Base-by-base conservation (phyloP, 2,113 vertebrate species). In the Ophiodon elongatus region DNA sequence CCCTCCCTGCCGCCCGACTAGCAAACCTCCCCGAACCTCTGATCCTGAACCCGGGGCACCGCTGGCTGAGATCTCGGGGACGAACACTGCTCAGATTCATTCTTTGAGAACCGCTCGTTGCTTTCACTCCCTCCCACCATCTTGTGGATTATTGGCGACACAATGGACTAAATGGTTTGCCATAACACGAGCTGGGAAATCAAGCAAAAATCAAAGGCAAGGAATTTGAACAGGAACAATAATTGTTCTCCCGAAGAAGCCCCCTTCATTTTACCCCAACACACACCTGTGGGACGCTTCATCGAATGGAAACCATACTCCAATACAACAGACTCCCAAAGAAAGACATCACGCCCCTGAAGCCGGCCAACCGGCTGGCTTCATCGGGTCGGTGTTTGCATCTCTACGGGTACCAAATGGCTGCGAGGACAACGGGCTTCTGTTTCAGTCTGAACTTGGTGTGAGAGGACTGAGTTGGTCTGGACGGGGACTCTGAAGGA, bases 41-140 rank as follows among this genome's bases (percentile, higher is more conserved):
- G 41, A 80, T 63, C 60, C 50, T 71, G 66, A 85, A 52, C 65
- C 27, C 50, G 52, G 76, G 79, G 86, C 67, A 21, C 85, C 64
- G 79, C 73, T 45, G 35, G 73, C 77, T 52, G 52, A 84, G 43
- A 57, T 21, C 23, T 56, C 0, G 11, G 39, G 50, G 59, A 64
- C 25, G 39, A 29, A 56, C 73, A 50, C 72, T 23, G 8, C 27
- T 56, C 62, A 39, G 83, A 64, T 3, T 27, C 59, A 72, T 29
- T n/a, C 29, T 31, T 65, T 27, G 59, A 17, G 57, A 6, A 37
- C 25, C 2, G 21, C 72, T 23, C 52, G 54, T 66, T 41, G 27
- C 52, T 77, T 76, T 80, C n/a, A 73, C 47, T 50, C 67, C 70
- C 43, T 76, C 17, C 35, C n/a, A 4, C 39, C 14, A 27, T 5